Percentiles rank a stretch among this genome's conserved stretches.
These are phyloP conservation scores for Eurytoma californica DNA, from an alignment of 2,888 invertebrate species.

Conservation along the genomic window DNA sequence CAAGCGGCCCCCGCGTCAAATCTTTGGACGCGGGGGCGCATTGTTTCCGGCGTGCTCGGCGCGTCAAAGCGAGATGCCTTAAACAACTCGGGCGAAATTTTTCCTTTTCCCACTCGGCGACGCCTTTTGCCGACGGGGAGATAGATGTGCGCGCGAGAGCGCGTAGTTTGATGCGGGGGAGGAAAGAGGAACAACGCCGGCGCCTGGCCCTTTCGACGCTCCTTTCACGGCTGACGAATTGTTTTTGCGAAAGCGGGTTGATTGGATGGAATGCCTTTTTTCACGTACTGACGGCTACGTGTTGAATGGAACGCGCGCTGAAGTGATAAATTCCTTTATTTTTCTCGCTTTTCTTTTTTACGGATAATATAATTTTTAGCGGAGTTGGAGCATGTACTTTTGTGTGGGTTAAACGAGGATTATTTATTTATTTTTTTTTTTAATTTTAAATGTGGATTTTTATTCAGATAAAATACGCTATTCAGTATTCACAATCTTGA, in stretches of 20 bases:
- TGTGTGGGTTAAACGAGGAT: too few relatives aligned
- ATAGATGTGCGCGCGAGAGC: too few relatives aligned
- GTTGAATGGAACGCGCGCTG: neutral
- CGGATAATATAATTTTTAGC: neutral
- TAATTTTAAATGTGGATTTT: too few relatives aligned
- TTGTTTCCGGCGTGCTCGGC: constrained; percentile 13
- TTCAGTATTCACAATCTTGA: too few relatives aligned
- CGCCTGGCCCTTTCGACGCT: neutral
- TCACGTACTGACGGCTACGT: neutral
- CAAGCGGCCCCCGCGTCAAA: neutral
- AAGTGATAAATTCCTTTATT: neutral
- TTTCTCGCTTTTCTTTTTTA: too few relatives aligned
- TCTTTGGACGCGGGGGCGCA: constrained; percentile 9
- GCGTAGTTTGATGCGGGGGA: too few relatives aligned
- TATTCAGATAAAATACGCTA: too few relatives aligned
- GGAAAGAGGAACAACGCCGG: neutral
- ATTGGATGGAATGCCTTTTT: constrained; percentile 15
- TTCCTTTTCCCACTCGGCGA: neutral
- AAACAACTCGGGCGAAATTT: constrained; percentile 36
- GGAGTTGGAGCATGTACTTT: too few relatives aligned
- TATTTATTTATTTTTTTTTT: too few relatives aligned
- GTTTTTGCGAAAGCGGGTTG: neutral
- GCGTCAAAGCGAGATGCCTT: constrained; percentile 25
- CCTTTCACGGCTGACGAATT: constrained; percentile 10
- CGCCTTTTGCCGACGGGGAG: neutral